Base-by-base conservation (phyloP, 2,113 vertebrate species). In the Trematocara macrostoma region DNA sequence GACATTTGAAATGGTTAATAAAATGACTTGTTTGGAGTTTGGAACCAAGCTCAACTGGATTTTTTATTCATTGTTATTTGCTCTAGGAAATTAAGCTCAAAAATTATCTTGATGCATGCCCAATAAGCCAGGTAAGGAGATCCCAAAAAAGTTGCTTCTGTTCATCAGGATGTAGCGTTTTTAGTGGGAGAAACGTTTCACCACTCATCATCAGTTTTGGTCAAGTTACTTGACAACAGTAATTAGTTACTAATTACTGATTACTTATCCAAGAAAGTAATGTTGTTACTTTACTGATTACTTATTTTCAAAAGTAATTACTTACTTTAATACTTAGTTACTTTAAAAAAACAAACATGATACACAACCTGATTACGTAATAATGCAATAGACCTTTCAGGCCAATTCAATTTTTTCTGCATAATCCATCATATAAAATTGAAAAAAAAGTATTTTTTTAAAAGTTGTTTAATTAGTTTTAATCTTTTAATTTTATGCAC, bases 51-150 rank as follows among this genome's bases (percentile, higher is more conserved):
- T 71, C 8, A 71, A 45, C 2, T 45, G 20, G 20, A 14, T 71
- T 45, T 26, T 45, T 23, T 26, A 38, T 67, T 40, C n/a, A 69
- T n/a, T 69, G 34, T 38, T 67, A 40, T 42, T 23, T 69, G 3
- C 12, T 69, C 11, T 40, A 12, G 34, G 61, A 67, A 67, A 40
- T 69, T 69, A 42, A 23, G 18, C 35, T 40, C 11, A 40, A 12
- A 67, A 12, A 67, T 12, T 2, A 61, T 34, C 57, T 61, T 61
- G 57, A 61, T 61, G 29, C 57, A 61, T 61, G 57, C 57, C 31
- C 29, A 34, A 18, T 18, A 10, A 34, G 9, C 8, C 29, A 61
- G 57, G 57, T 61, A 61, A 61, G 29, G 3, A 61, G 31, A 34
- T 34, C 57, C 15, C 29, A 61, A 34, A 34, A 61, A 8, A 18